Base-by-base conservation (phyloP, 2,797 vertebrate species). In the Hipposideros larvatus region DNA sequence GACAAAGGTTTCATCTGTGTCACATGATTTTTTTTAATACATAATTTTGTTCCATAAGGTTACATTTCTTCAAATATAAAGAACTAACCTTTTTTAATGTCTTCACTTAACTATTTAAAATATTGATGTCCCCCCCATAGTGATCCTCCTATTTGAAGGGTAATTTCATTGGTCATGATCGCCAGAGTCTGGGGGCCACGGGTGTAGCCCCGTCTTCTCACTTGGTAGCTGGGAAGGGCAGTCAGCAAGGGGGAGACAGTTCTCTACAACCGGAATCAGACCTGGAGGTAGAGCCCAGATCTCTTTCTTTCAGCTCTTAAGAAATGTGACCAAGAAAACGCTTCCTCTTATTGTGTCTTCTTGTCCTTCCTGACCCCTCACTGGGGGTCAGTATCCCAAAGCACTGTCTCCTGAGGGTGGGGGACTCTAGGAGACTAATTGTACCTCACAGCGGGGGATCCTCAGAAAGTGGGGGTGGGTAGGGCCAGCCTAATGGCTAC, bases 1-100 rank as follows among this genome's bases (percentile, higher is more conserved):
- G 71, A 82, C 87, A 77, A 75, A 95, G 14, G 15, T 84, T 83
- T 95, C 9, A 48, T 73, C 48, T 63, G 2, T 24, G 57, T 83
- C 28, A 34, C 18, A 3, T 66, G 31, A 87, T 90, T 68, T 85
- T 65, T 51, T 51, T 51, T 51, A 31, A 68, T 16, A n/a, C 51
- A n/a, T 73, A 48, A 22, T 71, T 93, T 84, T 73, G 34, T 94
- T 71, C 57, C 82, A 83, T 88, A 22, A 90, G 92, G 46, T 46
- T 65, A 41, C 8, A 37, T 73, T 74, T 92, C 65, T 95, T 63
- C n/a, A 82, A 48, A 65, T 57, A 46, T 68, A 65, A 94, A 51
- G n/a, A 63, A 80, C 48, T 37, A 65, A 26, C 11, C 14, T n/a
- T 74, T 95, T 84, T 57, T 6, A 13, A 80, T 78, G 28, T 48